Conservation (phyloP, 2,113 vertebrate species). For the Sylvietta virens region DNA sequence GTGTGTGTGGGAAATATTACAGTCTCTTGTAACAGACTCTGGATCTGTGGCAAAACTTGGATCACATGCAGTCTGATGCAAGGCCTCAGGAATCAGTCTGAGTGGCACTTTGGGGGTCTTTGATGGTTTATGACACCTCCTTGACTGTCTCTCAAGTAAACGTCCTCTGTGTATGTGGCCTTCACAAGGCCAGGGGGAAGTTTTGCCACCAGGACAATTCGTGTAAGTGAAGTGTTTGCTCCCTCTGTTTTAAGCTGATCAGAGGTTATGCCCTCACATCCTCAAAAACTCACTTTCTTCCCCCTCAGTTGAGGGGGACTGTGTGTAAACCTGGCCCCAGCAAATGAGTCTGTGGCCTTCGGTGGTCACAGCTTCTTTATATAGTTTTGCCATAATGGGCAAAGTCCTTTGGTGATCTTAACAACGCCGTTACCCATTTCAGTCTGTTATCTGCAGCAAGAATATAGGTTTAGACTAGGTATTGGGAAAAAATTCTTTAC, state of each 20-base stretch:
- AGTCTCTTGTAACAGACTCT: background rate
- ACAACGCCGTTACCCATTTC: background rate
- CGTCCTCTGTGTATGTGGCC: too few relatives aligned
- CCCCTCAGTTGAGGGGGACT: background rate
- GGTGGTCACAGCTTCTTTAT: background rate
- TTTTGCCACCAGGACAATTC: background rate
- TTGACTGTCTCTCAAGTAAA: background rate
- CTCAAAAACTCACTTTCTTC: background rate
- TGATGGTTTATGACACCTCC: background rate
- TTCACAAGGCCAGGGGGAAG: accelerated
- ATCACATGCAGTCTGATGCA: background rate
- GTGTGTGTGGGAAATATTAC: background rate
- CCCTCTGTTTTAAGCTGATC: background rate
- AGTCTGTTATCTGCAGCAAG: background rate
- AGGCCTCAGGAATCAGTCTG: too few relatives aligned
- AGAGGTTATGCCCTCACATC: background rate
- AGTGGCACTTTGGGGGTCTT: accelerated
- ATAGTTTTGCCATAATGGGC: background rate
- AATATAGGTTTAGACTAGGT: background rate
- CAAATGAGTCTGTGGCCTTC: background rate
- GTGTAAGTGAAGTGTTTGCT: background rate
- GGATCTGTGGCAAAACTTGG: background rate
- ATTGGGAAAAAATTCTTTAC: background rate
- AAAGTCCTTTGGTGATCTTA: background rate
- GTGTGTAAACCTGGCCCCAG: background rate